Percentiles rank a stretch among this genome's conserved stretches.
phyloP scores from a whole-genome alignment of 2,797 vertebrate species.

The Acanthurus leucopareius region DNA sequence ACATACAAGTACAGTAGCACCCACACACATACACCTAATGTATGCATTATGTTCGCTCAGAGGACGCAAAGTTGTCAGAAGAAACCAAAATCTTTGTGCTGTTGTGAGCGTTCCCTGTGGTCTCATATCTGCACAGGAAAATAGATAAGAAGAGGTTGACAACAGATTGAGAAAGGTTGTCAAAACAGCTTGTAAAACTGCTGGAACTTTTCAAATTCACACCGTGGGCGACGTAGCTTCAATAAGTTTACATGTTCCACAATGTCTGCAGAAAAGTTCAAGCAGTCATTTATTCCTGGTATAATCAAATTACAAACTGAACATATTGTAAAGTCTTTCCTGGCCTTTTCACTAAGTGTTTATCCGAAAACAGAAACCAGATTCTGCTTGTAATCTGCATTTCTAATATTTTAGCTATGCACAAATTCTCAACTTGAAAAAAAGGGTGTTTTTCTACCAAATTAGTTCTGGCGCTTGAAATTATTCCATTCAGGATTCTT shows the following conservation, averaged over 20 bases:
- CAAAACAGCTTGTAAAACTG: slow-evolving; percentile 9
- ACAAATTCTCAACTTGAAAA: slow-evolving; percentile 3
- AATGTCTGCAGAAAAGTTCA: slow-evolving; percentile 25
- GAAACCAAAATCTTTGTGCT: slow-evolving; percentile 30
- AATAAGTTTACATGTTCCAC: slow-evolving; percentile 12
- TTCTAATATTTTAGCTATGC: slow-evolving; percentile 14
- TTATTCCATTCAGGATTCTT: too few relatives aligned
- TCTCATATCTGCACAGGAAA: slow-evolving; percentile 7
- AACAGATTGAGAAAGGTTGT: neutral
- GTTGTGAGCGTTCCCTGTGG: neutral
- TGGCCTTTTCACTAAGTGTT: slow-evolving; percentile 11
- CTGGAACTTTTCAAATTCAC: slow-evolving; percentile 20
- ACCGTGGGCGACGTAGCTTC: slow-evolving; percentile 7
- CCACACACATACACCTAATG: slow-evolving; percentile 60
- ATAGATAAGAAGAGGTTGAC: slow-evolving; percentile 30
- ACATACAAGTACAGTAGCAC: slow-evolving; percentile 41
- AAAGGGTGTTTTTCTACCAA: too few relatives aligned
- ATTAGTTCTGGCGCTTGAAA: too few relatives aligned
- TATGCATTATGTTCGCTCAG: slow-evolving; percentile 33
- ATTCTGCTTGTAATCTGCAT: slow-evolving; percentile 21
- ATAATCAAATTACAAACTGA: slow-evolving; percentile 13
- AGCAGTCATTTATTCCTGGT: slow-evolving; percentile 28
- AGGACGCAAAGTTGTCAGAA: slow-evolving; percentile 12
- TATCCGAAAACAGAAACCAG: neutral
- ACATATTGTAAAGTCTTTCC: slow-evolving; percentile 32